Conservation (phyloP, 2,113 vertebrate genomes). For the Dendrocopos noguchii region DNA sequence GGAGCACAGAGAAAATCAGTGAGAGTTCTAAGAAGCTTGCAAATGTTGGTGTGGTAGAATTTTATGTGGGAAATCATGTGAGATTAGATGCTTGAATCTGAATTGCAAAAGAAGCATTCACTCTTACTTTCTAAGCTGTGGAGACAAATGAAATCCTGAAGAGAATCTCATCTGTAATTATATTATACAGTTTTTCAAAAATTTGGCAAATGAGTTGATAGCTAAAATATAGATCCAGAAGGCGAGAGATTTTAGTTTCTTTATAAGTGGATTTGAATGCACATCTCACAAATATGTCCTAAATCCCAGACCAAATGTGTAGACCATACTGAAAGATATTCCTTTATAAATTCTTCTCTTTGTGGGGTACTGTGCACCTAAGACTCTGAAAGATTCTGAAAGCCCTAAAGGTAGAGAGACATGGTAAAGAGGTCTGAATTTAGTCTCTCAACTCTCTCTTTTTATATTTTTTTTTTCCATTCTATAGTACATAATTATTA, state of each 20-base stretch:
- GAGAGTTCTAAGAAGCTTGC: constrained; percentile 19
- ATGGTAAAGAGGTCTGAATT: background rate
- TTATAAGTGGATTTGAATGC: background rate
- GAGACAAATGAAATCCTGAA: constrained; percentile 28
- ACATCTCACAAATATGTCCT: background rate
- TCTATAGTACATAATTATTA: too few relatives aligned
- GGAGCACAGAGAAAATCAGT: background rate
- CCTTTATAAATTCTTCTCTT: background rate
- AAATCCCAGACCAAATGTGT: background rate
- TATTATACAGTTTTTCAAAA: background rate
- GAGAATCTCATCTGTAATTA: constrained; percentile 19
- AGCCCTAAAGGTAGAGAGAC: background rate
- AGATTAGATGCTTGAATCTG: constrained; percentile 51
- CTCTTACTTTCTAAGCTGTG: background rate
- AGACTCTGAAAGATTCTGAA: background rate
- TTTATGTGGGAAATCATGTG: constrained; percentile 33
- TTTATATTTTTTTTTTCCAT: too few relatives aligned
- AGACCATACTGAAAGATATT: background rate
- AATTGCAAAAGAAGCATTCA: constrained; percentile 54
- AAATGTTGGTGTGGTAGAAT: constrained; percentile 7
- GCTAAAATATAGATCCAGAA: background rate
- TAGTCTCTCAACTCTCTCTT: background rate
- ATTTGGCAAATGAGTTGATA: background rate
- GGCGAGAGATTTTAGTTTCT: background rate
- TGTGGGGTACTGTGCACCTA: background rate